A percentile compares a stretch with the other conserved stretches of the same genome.
These are phyloP conservation scores for Lamproptera curius DNA, from an alignment of 2,888 invertebrate species.

Conservation along the genomic window DNA sequence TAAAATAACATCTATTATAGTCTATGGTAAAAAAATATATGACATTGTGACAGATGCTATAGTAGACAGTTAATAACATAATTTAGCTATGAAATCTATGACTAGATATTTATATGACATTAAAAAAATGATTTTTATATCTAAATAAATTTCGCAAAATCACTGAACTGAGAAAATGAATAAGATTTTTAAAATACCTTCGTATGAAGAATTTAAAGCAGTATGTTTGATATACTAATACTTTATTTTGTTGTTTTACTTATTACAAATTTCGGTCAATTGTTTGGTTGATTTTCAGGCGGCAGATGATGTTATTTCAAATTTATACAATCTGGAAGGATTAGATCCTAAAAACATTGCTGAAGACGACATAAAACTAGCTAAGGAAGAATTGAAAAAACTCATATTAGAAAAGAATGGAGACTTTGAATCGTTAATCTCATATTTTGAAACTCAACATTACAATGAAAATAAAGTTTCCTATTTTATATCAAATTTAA, in stretches of 20 bases:
- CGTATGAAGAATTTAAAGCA: conserved; percentile 34
- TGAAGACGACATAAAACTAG: conserved; percentile 9
- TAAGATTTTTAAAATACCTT: conserved; percentile 35
- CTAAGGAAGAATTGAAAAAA: conserved; percentile 10
- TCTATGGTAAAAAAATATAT: no score
- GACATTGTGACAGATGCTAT: no score
- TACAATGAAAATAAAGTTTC: conserved; percentile 11
- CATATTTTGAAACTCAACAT: conserved; percentile 6
- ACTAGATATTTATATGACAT: no score
- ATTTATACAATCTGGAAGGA: conserved; percentile 31
- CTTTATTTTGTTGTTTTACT: no score
- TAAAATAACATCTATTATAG: no score
- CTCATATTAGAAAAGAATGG: conserved; percentile 7
- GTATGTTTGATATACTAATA: conserved; percentile 31
- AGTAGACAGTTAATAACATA: no score
- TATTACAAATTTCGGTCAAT: no score
- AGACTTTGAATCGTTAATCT: conserved; percentile 4
- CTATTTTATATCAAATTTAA: conserved; percentile 11
- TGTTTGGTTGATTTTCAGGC: conserved; percentile 5
- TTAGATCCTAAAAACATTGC: background rate
- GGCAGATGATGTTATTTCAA: conserved; percentile 34
- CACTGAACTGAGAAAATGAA: conserved; percentile 39
- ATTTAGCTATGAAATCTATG: no score
- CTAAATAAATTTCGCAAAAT: no score
- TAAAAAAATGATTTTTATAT: no score